Percentiles rank a stretch among this genome's conserved stretches.
phyloP scores from a whole-genome alignment of 30 jellyfish, hydroid and myxozoan genomes.

The Cassiopea andromeda region DNA sequence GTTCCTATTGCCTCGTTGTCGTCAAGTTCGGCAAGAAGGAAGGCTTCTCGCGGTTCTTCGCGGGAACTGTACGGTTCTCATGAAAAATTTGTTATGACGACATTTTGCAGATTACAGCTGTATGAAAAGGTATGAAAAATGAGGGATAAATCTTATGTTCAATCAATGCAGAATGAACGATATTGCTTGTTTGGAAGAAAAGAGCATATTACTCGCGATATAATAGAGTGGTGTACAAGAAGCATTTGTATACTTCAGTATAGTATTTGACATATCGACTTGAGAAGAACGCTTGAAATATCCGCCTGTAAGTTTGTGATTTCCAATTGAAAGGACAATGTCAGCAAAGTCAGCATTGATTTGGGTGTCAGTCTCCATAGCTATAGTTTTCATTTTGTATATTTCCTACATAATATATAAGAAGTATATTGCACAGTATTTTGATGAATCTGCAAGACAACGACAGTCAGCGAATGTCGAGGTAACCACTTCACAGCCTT shows the following conservation, averaged over 20 bases:
- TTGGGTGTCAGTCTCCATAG: slow-evolving; percentile 29
- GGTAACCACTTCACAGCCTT: background rate
- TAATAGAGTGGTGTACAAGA: background rate
- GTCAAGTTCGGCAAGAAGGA: background rate
- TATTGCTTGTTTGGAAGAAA: too few relatives aligned
- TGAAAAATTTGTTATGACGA: too few relatives aligned
- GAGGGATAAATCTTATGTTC: too few relatives aligned
- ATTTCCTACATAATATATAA: slow-evolving; percentile 9
- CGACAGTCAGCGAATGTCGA: background rate
- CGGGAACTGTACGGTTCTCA: background rate
- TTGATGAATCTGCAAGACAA: background rate
- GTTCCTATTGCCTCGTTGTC: slow-evolving; percentile 14
- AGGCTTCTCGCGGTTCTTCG: slow-evolving; percentile 1
- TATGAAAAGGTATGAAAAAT: too few relatives aligned
- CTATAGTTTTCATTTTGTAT: background rate
- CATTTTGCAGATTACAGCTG: too few relatives aligned
- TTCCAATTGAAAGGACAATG: background rate
- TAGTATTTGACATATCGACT: background rate
- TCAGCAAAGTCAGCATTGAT: slow-evolving; percentile 26
- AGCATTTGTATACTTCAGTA: background rate
- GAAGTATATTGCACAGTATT: slow-evolving; percentile 36
- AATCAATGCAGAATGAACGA: too few relatives aligned
- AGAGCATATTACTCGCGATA: too few relatives aligned
- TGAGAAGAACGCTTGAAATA: too few relatives aligned
- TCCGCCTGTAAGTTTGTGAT: background rate